Evolutionary conservation across 1,140 invertebrate genomes (phyloP), one percentile per base, ranked within the genome.

Genomic region (Heliothis subflexa): DNA sequence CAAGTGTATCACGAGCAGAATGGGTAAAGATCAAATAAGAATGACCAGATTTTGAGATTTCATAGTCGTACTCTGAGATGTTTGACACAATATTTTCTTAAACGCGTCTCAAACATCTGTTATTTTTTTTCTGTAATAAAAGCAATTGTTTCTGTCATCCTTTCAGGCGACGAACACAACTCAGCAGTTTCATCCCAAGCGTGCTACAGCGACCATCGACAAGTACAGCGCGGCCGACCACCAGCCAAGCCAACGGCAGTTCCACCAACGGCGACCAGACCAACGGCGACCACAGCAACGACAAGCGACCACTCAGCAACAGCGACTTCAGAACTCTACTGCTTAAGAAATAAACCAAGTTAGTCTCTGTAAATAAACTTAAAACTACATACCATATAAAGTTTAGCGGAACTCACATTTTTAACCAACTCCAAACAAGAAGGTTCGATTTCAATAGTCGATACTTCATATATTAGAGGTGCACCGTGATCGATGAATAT

Each of bases 151-250:
- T 74, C 18, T 72, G 11, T 81, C 2, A 79, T 78, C 13, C 11
- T 79, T 40, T 2, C 84, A 92, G 92, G 90, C 81, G 93, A 59
- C 83, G 93, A 45, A 95, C 94, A 0, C 92, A 94, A 75, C 86
- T 95, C 7, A 93, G 90, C 81, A 91, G 88, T 78, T 94, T 95
- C 73, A 91, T 95, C 25, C 94, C 94, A 0, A 90, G 92, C 68
- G 93, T 95, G 4, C 77, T 95, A 12, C 92, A 92, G 54, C 92
- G 89, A 21, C 78, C 91, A 0, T 87, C 88, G 0, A 87, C 91
- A 0, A 89, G 88, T 75, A 2, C 72, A 68, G 50, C 49, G 33
- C 57, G 10, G 10, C 49, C 68, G 4, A 52, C 33, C 52, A 45
- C 59, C 3, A 73, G 57, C 54, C 9, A 52, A 25, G 14, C 9